Evolutionary conservation across 2,888 invertebrate species (phyloP), one percentile per base, ranked within the genome.

Genomic region (Schizotus pectinicornis): DNA sequence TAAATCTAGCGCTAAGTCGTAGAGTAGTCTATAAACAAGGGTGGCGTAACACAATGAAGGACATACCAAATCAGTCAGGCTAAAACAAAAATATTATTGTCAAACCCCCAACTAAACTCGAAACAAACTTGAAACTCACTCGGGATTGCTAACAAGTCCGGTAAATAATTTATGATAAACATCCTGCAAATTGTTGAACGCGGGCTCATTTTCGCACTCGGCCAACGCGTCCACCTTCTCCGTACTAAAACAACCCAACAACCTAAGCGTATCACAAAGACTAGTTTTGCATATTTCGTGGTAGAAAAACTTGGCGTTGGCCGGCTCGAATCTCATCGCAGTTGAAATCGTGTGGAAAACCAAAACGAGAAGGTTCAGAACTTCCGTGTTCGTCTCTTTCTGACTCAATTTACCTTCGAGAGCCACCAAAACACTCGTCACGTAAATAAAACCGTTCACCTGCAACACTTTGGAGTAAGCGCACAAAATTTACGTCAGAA

Each of bases 241-340:
- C 0, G 65, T 51, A 0, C 74, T 69, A 64, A 99, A 99, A 80
- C 98, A 98, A 3, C 98, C 98, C 45, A 98, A 82, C 37, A 95
- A 82, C 11, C 96, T 85, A 45, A 99, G 83, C 0, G 98, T 95
- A 75, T 98, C 95, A 73, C 95, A 95, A 13, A 99, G 82, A 67
- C 94, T 96, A 37, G 95, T 93, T 80, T 92, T 91, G 72, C 97
- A 95, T 63, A 98, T 94, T 91, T 99, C 98, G 64, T 94, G 91
- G 75, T 95, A 91, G 82, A 99, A 99, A 82, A 96, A 95, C 78
- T 96, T 96, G 0, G 98, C 98, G 79, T 99, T 99, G 0, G 98
- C 98, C 1, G 99, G 99, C 79, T 99, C 99, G 77, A 97, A 99
- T 68, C 99, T 85, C 98, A 99, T 98, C 1, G 98, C 97, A 0